These are phyloP conservation scores for Tenualosa ilisha DNA, from an alignment of 2,797 vertebrate genomes.

Conservation along the genomic window DNA sequence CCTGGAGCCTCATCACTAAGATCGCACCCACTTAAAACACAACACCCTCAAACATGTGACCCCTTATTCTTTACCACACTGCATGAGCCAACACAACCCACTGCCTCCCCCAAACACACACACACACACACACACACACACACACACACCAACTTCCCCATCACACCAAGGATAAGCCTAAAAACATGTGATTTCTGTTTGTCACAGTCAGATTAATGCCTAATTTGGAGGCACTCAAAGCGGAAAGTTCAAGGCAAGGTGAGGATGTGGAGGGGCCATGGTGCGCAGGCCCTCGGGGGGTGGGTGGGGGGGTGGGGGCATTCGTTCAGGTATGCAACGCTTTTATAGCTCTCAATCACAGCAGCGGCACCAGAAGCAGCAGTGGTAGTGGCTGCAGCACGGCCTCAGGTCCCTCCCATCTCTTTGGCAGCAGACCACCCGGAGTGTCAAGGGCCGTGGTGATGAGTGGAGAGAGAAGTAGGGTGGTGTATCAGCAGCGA, in stretches of 20 bases:
- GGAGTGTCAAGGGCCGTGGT: neutral
- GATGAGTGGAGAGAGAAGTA: neutral
- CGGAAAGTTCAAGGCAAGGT: neutral
- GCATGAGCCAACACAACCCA: neutral
- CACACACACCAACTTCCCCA: neutral
- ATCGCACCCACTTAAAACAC: neutral
- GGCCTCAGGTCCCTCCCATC: neutral
- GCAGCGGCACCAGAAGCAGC: neutral
- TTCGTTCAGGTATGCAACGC: neutral
- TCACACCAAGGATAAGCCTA: neutral
- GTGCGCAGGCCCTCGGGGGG: no score
- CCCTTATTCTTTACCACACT: neutral
- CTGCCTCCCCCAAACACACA: neutral
- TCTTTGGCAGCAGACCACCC: conserved; percentile 23
- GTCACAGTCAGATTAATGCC: neutral
- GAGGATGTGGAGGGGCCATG: neutral
- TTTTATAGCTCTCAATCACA: conserved; percentile 21
- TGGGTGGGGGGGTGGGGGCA: neutral
- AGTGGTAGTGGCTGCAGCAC: neutral
- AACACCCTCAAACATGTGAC: neutral
- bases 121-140: conserved; percentile 12
- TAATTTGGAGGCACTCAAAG: neutral
- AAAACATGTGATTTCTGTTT: neutral
- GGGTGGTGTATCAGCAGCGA: neutral
- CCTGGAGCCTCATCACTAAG: neutral